Conservation (phyloP, 1,140 invertebrate species). For the Druon quercuslanigerum region DNA sequence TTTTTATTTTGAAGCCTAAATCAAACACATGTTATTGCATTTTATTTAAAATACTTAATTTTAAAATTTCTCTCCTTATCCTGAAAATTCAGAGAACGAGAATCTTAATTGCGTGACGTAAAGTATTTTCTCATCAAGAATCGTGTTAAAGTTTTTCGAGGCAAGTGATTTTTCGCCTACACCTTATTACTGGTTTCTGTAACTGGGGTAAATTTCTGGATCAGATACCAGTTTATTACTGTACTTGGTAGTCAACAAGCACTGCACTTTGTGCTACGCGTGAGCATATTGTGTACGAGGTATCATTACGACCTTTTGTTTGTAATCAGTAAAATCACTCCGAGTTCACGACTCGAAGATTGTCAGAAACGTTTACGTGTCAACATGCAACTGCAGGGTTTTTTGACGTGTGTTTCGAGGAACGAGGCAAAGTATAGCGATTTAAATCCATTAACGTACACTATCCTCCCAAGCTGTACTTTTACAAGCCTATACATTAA, state of each 20-base stretch:
- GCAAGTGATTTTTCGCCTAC: not conserved
- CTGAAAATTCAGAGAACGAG: not conserved
- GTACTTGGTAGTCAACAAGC: conserved; percentile 3
- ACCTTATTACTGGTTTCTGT: not conserved
- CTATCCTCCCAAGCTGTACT: too few species aligned
- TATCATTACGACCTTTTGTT: conserved; percentile 11
- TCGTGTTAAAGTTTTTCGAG: not conserved
- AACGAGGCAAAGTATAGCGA: not conserved
- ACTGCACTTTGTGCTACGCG: not conserved
- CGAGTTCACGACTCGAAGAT: conserved; percentile 20
- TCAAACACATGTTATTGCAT: not conserved
- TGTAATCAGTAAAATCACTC: conserved; percentile 17
- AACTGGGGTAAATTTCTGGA: not conserved
- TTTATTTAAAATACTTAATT: not conserved
- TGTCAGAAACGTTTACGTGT: conserved; percentile 26
- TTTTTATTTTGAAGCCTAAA: not conserved
- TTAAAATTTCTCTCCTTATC: too few species aligned
- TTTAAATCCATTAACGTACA: not conserved
- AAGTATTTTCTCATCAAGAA: not conserved
- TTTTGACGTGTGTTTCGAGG: not conserved
- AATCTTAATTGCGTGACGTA: not conserved
- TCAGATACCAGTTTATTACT: conserved; percentile 17
- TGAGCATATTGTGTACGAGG: not conserved
- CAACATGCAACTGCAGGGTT: conserved; percentile 22
- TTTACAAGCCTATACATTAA: too few species aligned